Percentiles rank a stretch among this genome's conserved stretches.
phyloP scores from a whole-genome alignment of 2,113 vertebrate species.

The Esox niger region DNA sequence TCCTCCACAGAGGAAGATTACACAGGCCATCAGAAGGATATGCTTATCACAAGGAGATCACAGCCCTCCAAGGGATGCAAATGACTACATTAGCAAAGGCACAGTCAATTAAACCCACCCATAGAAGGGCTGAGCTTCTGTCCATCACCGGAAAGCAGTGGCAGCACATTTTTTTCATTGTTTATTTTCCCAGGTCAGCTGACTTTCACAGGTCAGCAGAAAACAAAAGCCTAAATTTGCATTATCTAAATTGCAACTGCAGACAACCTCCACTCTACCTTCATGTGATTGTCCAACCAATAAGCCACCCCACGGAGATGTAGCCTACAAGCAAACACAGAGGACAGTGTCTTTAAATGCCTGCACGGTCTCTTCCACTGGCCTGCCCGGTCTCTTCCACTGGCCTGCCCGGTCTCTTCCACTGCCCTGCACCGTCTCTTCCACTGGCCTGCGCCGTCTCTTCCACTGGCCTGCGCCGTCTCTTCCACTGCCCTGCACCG shows the following conservation, averaged over 20 bases:
- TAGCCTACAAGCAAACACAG: neutral
- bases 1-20: conserved; percentile 12
- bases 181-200: neutral
- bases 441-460: too few species aligned
- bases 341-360: neutral
- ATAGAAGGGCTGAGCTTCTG: conserved; percentile 9
- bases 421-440: too few species aligned
- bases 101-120: conserved; percentile 34
- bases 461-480: too few species aligned
- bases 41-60: conserved; percentile 30
- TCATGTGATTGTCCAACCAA: neutral
- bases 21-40: conserved; percentile 9
- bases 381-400: too few species aligned
- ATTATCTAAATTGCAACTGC: neutral
- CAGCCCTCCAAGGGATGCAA: conserved; percentile 26
- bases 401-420: too few species aligned
- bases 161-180: neutral
- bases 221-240: neutral
- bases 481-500: too few species aligned
- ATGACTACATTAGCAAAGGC: conserved; percentile 31
- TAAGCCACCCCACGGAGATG: neutral
- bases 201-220: neutral
- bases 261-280: neutral
- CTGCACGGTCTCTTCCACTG: too few species aligned
- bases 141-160: neutral